Evolutionary conservation across 2,797 vertebrate genomes (phyloP).

Genomic region (Morelia viridis): DNA sequence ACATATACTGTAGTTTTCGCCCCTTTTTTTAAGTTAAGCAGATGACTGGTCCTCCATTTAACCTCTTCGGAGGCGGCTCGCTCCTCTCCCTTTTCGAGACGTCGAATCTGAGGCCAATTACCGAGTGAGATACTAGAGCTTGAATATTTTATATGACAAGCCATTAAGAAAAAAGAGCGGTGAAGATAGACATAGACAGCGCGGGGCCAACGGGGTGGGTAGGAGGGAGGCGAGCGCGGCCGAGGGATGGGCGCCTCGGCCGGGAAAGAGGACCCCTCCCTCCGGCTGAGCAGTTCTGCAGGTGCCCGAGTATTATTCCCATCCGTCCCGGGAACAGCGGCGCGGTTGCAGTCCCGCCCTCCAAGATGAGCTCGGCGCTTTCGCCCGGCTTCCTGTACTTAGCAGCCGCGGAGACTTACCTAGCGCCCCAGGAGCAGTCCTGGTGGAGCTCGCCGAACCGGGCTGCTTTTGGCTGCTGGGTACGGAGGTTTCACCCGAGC

Average conservation of each 20-base stretch:
- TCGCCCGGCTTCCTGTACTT: background rate
- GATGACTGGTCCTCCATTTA: background rate
- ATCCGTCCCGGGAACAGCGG: background rate
- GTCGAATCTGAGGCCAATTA: background rate
- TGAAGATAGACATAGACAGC: background rate
- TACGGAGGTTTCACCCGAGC: background rate
- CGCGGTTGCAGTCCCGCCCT: background rate
- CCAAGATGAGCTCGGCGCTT: constrained; percentile 25
- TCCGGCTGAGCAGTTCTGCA: background rate
- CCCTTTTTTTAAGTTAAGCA: background rate
- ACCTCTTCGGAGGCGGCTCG: no score
- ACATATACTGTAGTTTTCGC: background rate
- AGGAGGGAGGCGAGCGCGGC: no score
- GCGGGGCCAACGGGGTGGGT: no score
- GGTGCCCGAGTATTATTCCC: background rate
- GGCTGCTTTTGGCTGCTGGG: background rate
- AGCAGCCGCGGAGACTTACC: constrained; percentile 48
- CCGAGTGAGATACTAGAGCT: background rate
- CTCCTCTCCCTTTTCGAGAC: background rate
- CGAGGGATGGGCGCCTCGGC: background rate
- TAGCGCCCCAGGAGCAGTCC: constrained; percentile 50
- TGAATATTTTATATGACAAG: background rate
- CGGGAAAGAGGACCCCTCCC: background rate
- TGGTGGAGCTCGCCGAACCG: constrained; percentile 10
- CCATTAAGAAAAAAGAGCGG: background rate